phyloP scores from a whole-genome alignment of 2,113 vertebrate genomes.

The Pluvialis apricaria region DNA sequence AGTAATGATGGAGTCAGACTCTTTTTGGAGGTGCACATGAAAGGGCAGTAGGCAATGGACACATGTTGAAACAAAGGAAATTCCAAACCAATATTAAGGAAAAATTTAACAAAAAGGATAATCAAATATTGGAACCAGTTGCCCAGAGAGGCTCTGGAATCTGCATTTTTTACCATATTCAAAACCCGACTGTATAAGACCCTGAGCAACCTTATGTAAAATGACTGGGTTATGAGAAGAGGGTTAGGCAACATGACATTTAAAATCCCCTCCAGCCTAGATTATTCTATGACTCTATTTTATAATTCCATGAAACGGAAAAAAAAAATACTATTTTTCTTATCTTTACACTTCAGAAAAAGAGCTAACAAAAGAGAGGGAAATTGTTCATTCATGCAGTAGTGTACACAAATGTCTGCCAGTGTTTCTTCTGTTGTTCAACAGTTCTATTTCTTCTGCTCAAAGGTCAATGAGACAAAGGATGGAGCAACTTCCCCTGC shows the following conservation, averaged over 20 bases:
- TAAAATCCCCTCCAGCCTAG: background rate
- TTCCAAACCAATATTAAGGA: background rate
- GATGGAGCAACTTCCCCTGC: background rate
- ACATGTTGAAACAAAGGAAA: background rate
- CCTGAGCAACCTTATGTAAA: background rate
- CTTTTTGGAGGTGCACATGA: background rate
- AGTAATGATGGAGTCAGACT: background rate
- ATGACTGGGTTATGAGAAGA: background rate
- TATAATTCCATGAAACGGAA: background rate
- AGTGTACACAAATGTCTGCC: background rate
- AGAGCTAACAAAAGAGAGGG: background rate
- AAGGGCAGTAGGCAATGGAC: background rate
- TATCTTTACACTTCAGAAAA: background rate
- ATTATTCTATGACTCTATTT: background rate
- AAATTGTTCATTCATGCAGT: background rate
- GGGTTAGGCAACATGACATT: background rate
- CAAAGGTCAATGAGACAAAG: background rate
- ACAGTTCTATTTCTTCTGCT: background rate
- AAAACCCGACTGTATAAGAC: background rate
- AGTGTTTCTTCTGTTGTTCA: background rate
- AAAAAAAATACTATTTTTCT: background rate
- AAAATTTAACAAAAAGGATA: background rate
- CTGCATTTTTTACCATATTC: background rate
- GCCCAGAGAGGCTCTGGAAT: background rate
- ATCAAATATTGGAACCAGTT: background rate